These are phyloP conservation scores for Donacobius atricapilla DNA, from an alignment of 2,113 vertebrate species.

Conservation along the genomic window DNA sequence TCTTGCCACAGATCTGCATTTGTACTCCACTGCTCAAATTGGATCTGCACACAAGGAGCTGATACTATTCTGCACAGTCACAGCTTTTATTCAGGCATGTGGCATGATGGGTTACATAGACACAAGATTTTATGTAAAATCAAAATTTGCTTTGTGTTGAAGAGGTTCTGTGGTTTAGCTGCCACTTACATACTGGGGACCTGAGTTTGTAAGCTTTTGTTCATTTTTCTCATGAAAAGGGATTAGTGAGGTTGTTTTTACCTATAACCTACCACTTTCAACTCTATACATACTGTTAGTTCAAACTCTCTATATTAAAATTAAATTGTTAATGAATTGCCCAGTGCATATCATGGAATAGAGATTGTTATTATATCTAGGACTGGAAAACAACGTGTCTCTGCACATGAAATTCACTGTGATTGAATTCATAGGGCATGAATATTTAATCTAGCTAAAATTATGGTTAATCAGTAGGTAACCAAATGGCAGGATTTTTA, in stretches of 20 bases:
- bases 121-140: background rate
- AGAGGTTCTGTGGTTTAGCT: background rate
- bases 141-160: background rate
- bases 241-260: background rate
- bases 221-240: background rate
- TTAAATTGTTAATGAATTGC: background rate
- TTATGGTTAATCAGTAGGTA: background rate
- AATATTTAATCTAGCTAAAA: background rate
- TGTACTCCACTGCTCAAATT: background rate
- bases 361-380: background rate
- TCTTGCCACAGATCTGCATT: background rate
- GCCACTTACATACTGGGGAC: background rate
- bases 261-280: background rate
- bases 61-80: background rate
- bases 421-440: background rate
- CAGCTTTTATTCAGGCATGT: background rate
- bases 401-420: background rate
- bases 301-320: background rate
- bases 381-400: background rate
- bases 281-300: background rate
- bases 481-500: background rate
- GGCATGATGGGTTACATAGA: background rate
- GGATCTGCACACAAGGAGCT: background rate
- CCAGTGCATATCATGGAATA: background rate
- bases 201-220: background rate